Conservation (phyloP, 1,140 invertebrate species). For the Zaprionus africanus region DNA sequence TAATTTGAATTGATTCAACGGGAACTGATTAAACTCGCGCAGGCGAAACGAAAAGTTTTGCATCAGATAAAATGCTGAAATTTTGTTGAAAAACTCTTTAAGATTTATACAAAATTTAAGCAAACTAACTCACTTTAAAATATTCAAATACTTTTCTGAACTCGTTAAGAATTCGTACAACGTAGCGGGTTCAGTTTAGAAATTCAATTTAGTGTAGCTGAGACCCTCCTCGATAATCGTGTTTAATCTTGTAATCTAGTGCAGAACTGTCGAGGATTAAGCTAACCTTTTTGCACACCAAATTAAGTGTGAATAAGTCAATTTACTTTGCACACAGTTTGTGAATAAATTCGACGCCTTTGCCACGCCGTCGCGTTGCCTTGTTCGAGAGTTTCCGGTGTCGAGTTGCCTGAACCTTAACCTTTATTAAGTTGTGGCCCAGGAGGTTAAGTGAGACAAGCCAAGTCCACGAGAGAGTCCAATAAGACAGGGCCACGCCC, state of each 20-base stretch:
- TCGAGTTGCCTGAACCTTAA: slow-evolving; percentile 53
- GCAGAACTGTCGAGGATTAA: slow-evolving; percentile 17
- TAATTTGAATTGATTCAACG: slow-evolving; percentile 55
- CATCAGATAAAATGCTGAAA: not conserved
- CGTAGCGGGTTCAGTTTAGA: too few relatives aligned
- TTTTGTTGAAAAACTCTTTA: not conserved
- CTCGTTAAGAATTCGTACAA: not conserved
- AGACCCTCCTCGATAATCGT: not conserved
- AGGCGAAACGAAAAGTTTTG: slow-evolving; percentile 29
- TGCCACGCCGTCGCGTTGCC: slow-evolving; percentile 25
- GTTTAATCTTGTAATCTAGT: slow-evolving; percentile 31
- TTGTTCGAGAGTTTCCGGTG: slow-evolving; percentile 3
- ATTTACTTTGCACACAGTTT: slow-evolving; percentile 38
- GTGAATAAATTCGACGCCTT: slow-evolving; percentile 32
- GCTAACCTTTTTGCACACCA: slow-evolving; percentile 18
- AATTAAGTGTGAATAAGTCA: slow-evolving; percentile 53
- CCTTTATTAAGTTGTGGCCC: slow-evolving; percentile 43
- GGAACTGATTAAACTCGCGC: slow-evolving; percentile 31
- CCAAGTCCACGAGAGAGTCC: slow-evolving; percentile 28
- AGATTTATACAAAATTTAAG: not conserved
- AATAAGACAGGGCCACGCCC: slow-evolving; percentile 37
- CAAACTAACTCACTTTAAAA: not conserved
- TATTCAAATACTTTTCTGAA: not conserved
- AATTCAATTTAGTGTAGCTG: slow-evolving; percentile 14
- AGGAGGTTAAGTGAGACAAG: slow-evolving; percentile 19